phyloP scores from a whole-genome alignment of 2,797 vertebrate species.

The Nothura maculosa region DNA sequence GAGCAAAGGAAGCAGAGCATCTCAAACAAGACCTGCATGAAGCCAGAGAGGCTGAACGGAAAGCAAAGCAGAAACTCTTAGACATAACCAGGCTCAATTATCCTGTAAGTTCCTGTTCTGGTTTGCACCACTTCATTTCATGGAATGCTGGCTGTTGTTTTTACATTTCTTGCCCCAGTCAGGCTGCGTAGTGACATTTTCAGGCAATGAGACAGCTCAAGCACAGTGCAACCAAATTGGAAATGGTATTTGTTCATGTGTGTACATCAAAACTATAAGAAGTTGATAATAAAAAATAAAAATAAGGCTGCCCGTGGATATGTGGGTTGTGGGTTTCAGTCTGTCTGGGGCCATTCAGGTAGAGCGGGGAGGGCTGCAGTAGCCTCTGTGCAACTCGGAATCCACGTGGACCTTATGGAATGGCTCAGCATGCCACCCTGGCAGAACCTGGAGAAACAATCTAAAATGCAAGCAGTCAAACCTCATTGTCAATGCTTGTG shows the following conservation, averaged over 20 bases:
- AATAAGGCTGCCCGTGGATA: background rate
- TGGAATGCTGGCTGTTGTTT: background rate
- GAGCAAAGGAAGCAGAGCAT: conserved; percentile 93
- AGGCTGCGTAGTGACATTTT: background rate
- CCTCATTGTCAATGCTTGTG: background rate
- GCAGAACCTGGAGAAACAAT: background rate
- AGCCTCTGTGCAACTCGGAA: background rate
- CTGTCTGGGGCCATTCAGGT: background rate
- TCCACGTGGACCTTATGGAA: background rate
- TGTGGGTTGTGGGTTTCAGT: background rate
- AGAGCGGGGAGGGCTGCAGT: background rate
- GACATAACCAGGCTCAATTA: conserved; percentile 89
- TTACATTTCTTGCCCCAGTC: background rate
- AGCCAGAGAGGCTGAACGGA: conserved; percentile 90
- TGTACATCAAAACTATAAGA: background rate
- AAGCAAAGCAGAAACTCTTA: conserved; percentile 91
- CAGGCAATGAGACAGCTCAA: background rate
- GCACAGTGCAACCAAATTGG: rapidly evolving
- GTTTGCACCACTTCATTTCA: background rate
- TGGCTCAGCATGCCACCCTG: background rate
- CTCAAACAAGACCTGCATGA: conserved; percentile 93
- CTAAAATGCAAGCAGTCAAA: background rate
- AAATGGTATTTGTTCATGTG: background rate
- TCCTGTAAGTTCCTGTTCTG: conserved; percentile 76
- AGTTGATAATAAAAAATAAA: background rate